A percentile compares a stretch with the other conserved stretches of the same genome.
phyloP scores from a whole-genome alignment of 2,797 vertebrate species.

The Arctocebus calabarensis region DNA sequence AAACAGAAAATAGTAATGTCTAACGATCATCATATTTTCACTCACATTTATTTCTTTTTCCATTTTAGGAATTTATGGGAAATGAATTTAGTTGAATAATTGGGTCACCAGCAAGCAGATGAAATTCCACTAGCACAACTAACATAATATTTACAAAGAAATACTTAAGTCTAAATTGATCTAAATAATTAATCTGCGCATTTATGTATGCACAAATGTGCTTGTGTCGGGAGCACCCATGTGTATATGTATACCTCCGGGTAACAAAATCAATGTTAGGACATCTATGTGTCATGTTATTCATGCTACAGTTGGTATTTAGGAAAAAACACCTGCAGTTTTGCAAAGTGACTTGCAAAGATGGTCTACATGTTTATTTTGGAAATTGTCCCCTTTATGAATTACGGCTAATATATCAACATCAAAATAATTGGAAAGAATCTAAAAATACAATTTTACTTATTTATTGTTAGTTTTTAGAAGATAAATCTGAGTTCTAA shows the following conservation, averaged over 20 bases:
- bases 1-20: not conserved
- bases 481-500: not conserved
- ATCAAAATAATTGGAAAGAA: not conserved
- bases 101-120: not conserved
- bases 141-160: not conserved
- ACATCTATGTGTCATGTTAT: not conserved
- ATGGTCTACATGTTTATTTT: slow-evolving; percentile 11
- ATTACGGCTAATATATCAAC: not conserved
- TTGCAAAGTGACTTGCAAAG: not conserved
- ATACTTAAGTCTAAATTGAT: not conserved
- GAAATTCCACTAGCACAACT: not conserved
- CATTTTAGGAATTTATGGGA: not conserved
- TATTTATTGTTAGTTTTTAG: not conserved
- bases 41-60: not conserved
- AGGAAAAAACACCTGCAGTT: not conserved
- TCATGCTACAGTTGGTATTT: not conserved
- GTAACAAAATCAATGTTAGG: not conserved
- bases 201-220: not conserved
- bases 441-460: not conserved
- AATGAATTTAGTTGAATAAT: not conserved
- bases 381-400: not conserved
- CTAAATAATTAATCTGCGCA: not conserved
- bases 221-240: not conserved
- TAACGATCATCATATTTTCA: not conserved
- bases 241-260: not conserved